Evolutionary conservation across 2,113 vertebrate genomes (phyloP).

Genomic region (Paramormyrops kingsleyae): DNA sequence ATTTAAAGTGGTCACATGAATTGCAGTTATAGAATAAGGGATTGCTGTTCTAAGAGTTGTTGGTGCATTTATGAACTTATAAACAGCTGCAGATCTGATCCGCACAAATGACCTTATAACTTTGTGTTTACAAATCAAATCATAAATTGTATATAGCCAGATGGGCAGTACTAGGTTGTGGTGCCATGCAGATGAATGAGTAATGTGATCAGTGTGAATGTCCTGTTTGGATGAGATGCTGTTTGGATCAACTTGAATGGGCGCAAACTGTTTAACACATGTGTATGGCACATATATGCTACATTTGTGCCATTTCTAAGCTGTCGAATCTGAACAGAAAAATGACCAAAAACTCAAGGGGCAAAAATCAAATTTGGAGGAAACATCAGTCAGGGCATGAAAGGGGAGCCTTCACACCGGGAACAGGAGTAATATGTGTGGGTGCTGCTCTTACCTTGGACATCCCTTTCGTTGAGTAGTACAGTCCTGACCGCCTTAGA

Average conservation of each 20-base stretch:
- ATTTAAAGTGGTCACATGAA: not conserved
- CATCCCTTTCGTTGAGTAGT: constrained; percentile 91
- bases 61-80: not conserved
- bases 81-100: not conserved
- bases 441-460: constrained; percentile 72
- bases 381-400: not conserved
- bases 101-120: not conserved
- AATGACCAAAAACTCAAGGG: not conserved
- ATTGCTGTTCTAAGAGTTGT: not conserved
- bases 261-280: not conserved
- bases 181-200: not conserved
- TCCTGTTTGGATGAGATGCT: not conserved
- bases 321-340: not conserved
- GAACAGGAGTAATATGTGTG: not conserved
- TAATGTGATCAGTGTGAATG: not conserved
- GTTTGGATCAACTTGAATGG: not conserved
- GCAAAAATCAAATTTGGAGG: not conserved
- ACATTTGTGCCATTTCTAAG: not conserved
- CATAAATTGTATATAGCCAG: not conserved
- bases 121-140: not conserved
- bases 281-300: not conserved
- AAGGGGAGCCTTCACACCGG: not conserved
- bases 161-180: not conserved
- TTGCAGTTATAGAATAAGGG: not conserved
- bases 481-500: constrained; percentile 89